Evolutionary conservation across 2,888 invertebrate species (phyloP).

Genomic region (Unio delphinus): DNA sequence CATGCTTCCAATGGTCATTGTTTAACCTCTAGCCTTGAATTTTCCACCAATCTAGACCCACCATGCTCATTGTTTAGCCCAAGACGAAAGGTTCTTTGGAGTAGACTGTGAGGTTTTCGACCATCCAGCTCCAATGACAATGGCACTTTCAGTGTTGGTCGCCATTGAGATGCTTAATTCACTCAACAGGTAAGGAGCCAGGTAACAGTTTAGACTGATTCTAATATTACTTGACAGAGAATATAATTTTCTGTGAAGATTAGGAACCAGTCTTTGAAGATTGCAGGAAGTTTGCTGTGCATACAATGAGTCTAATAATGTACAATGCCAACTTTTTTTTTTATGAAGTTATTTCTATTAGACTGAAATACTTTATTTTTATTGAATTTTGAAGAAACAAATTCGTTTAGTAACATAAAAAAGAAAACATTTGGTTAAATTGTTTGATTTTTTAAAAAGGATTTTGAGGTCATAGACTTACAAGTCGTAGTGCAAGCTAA

Average conservation of each 20-base stretch:
- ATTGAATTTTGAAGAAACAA: too few species aligned
- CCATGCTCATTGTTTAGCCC: conserved; percentile 71
- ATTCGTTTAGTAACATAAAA: too few species aligned
- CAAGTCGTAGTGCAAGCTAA: too few species aligned
- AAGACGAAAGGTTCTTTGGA: conserved; percentile 83
- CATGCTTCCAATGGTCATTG: background rate
- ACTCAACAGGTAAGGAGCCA: conserved; percentile 89
- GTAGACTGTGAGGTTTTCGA: conserved; percentile 97
- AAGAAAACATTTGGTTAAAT: too few species aligned
- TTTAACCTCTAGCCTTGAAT: background rate
- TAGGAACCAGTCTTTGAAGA: too few species aligned
- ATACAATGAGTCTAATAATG: too few species aligned
- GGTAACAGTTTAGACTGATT: conserved; percentile 10
- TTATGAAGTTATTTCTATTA: too few species aligned
- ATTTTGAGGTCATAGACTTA: too few species aligned
- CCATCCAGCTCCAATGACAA: conserved; percentile 99
- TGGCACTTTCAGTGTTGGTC: conserved; percentile 99
- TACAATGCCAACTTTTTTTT: too few species aligned
- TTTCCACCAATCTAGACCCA: conserved; percentile 62
- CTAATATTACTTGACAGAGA: background rate
- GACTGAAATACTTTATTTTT: too few species aligned
- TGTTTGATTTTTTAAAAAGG: too few species aligned
- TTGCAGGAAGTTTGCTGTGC: too few species aligned
- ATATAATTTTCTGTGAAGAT: background rate
- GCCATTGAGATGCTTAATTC: conserved; percentile 99